Conservation (phyloP, 1,140 invertebrate genomes). For the Zophobas morio region DNA sequence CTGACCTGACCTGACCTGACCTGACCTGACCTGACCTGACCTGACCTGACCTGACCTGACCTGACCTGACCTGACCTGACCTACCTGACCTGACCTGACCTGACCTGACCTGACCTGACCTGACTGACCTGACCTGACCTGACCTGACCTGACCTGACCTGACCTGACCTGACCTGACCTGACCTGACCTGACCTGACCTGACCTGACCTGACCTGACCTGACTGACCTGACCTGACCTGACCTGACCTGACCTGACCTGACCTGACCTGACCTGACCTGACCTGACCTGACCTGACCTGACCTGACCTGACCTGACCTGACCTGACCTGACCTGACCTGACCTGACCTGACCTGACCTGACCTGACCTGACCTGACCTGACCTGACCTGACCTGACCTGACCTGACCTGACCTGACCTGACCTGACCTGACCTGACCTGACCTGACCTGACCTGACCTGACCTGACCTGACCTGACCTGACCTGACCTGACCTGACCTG, state of each 20-base stretch:
- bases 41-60: slow-evolving; percentile 52
- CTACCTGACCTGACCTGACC: slow-evolving; percentile 40
- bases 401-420: slow-evolving; percentile 49
- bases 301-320: slow-evolving; percentile 46
- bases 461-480: slow-evolving; percentile 30
- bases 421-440: slow-evolving; percentile 48
- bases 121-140: no score
- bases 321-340: slow-evolving; percentile 48
- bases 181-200: no score
- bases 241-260: slow-evolving; percentile 54
- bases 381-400: slow-evolving; percentile 50
- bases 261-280: slow-evolving; percentile 54
- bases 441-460: slow-evolving; percentile 46
- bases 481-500: slow-evolving; percentile 50
- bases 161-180: no score
- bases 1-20: slow-evolving; percentile 51
- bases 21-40: slow-evolving; percentile 53
- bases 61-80: slow-evolving; percentile 50
- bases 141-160: no score
- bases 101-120: slow-evolving; percentile 36
- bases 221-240: slow-evolving; percentile 51
- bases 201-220: slow-evolving; percentile 46
- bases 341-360: slow-evolving; percentile 47
- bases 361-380: slow-evolving; percentile 49
- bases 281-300: slow-evolving; percentile 53